Evolutionary conservation across 2,113 vertebrate genomes (phyloP), one percentile per base, ranked within the genome.

Genomic region (Callorhinus ursinus): DNA sequence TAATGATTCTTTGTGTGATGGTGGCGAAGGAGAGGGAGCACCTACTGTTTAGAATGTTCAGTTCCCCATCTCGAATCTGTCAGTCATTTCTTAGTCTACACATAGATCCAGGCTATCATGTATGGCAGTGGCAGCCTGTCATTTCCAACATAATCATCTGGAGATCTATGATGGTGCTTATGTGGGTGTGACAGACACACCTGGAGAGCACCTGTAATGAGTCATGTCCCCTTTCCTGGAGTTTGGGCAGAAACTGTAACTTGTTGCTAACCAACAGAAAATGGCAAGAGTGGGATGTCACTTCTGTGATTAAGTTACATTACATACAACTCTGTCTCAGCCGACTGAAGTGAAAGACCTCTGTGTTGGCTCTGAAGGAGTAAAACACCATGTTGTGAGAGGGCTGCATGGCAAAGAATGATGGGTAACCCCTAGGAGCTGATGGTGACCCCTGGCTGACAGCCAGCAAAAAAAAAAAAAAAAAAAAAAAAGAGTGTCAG

Each of bases 261-360:
- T 97, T 86, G 67, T 61, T 97, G 89, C 72, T 93, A 86, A 82
- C 26, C 31, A 46, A 59, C 1, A 71, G 92, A 77, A 96, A 84
- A 95, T 93, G 74, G 24, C 24, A 76, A 76, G 39, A 76, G 14
- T 46, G 10, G 53, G 0, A 12, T 89, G 53, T 79, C 59, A 49
- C 26, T 79, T 76, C 36, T 93, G 10, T 93, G 82, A 86, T 85
- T 61, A 95, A 82, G 33, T 86, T 71, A n/a, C 33, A 31, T 71
- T 46, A 53, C 28, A 8, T 22, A 46, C 71, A 31, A 9, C 28
- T 53, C 26, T 59, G 7, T 61, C 46, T 79, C 71, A n/a, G 72
- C 36, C 21, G 6, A 46, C 19, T 36, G 14, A 18, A 79, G 51
- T 24, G 24, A 76, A 24, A 46, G 49, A 42, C 3, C n/a, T 49